Conservation (phyloP, 2,113 vertebrate species). For the Chaetodon trifascialis region DNA sequence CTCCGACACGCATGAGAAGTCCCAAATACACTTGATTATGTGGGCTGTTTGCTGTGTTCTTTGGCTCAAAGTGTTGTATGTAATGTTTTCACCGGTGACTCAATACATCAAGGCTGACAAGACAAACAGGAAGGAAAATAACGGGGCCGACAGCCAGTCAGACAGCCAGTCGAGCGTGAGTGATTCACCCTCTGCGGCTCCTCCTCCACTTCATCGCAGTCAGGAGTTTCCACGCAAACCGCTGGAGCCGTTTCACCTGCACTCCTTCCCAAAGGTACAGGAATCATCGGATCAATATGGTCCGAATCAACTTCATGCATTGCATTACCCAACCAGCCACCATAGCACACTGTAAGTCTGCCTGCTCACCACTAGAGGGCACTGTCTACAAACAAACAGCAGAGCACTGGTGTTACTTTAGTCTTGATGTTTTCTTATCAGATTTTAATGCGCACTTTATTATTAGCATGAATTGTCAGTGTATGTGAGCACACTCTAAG, state of each 20-base stretch:
- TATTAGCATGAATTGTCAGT: background rate
- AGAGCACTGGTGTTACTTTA: background rate
- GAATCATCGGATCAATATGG: constrained; percentile 21
- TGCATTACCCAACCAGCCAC: background rate
- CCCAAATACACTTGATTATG: background rate
- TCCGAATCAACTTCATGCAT: constrained; percentile 2
- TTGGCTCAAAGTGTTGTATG: constrained; percentile 5
- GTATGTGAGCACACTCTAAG: background rate
- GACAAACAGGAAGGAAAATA: constrained; percentile 79
- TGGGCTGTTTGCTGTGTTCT: background rate
- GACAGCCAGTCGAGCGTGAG: constrained; percentile 81
- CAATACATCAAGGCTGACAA: constrained; percentile 74
- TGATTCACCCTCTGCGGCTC: constrained; percentile 76
- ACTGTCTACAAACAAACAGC: constrained; percentile 57
- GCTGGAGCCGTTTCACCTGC: constrained; percentile 83
- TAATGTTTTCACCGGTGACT: constrained; percentile 43
- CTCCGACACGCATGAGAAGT: background rate
- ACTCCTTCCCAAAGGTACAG: constrained; percentile 82
- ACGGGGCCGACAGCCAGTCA: constrained; percentile 78
- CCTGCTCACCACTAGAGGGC: constrained; percentile 65
- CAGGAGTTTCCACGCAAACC: constrained; percentile 80
- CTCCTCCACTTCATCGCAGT: constrained; percentile 74
- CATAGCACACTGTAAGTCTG: constrained; percentile 6
- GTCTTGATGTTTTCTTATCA: background rate
- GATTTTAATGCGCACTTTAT: background rate